Base-by-base conservation (phyloP, 2,797 vertebrate genomes). In the Silurus lanzhouensis region DNA sequence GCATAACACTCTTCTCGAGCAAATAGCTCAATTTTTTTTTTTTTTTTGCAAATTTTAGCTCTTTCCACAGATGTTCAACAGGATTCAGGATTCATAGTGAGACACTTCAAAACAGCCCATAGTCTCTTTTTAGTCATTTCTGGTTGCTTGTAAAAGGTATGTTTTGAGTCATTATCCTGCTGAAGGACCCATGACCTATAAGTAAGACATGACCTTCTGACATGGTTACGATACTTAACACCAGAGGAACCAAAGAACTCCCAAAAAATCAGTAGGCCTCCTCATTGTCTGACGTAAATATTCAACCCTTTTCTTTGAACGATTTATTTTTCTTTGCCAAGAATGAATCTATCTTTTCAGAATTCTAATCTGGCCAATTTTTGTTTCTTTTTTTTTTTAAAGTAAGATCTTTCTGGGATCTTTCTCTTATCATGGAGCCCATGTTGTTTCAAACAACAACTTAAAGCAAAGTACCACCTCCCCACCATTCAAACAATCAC, bases 21-120 rank as follows among this genome's bases (percentile, higher is more conserved):
- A 46, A 44, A 80, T 27, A 6, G 55, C 60, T 48, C 31, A 80
- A 80, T 80, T 80, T 81, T 80, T 14, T 66, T 52, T 52, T 52
- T 52, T 10, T 52, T 52, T 52, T 9, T 52, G 15, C 14, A 48
- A 17, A 66, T 19, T 80, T 46, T 22, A 64, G 22, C 20, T 64
- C 60, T 79, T 58, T 25, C 22, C 60, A 66, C 78, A 25, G 14
- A 25, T n/a, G 78, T 66, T 81, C 78, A 66, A 4, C 10, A 17
- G 14, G 38, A 52, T 2, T 66, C n/a, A 6, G 27, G 10, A 77
- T 25, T 78, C 55, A 1, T 12, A 78, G 76, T 58, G 22, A 22
- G 19, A 5, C 25, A 79, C 31, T 64, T 7, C 20, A 5, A 13
- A 20, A 46, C 38, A 63, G 44, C 44, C 22, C 3, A 27, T 80